Percentiles rank a stretch among this genome's conserved stretches.
Evolutionary conservation across 2,797 vertebrate genomes (phyloP).

Genomic region (Monodelphis domestica): DNA sequence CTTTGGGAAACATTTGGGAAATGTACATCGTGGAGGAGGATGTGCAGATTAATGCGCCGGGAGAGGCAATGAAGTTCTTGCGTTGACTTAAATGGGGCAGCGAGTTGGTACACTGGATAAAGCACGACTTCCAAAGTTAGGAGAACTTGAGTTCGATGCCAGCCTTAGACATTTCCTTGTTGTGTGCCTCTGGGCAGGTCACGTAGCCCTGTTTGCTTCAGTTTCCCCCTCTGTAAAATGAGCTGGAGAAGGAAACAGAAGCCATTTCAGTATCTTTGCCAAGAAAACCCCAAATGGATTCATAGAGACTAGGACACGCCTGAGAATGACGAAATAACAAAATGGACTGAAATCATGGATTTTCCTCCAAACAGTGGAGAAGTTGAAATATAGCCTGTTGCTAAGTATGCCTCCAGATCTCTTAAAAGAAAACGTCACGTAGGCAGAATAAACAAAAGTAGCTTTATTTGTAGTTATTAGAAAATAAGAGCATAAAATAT

Average conservation of each 20-base stretch:
- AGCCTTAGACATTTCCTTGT: not conserved
- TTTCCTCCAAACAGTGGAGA: not conserved
- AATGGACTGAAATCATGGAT: not conserved
- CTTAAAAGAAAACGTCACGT: not conserved
- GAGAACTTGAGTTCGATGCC: not conserved
- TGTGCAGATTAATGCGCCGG: no score
- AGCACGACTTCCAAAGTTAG: not conserved
- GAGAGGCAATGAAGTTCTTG: not conserved
- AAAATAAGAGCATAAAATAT: no score
- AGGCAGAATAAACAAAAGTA: no score
- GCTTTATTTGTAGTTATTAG: no score
- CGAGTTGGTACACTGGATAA: not conserved
- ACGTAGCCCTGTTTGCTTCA: not conserved
- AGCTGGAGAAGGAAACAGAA: not conserved
- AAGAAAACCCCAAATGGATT: not conserved
- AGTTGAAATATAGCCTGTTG: not conserved
- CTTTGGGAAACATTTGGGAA: no score
- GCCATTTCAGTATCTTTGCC: not conserved
- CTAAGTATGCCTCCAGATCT: not conserved
- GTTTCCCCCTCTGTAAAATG: no score
- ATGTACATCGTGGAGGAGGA: no score
- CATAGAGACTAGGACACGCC: not conserved
- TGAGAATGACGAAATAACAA: not conserved
- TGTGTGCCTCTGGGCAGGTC: not conserved
- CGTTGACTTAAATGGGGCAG: not conserved